Conservation (phyloP, 2,113 vertebrate genomes). For the Atractosteus spatula region DNA sequence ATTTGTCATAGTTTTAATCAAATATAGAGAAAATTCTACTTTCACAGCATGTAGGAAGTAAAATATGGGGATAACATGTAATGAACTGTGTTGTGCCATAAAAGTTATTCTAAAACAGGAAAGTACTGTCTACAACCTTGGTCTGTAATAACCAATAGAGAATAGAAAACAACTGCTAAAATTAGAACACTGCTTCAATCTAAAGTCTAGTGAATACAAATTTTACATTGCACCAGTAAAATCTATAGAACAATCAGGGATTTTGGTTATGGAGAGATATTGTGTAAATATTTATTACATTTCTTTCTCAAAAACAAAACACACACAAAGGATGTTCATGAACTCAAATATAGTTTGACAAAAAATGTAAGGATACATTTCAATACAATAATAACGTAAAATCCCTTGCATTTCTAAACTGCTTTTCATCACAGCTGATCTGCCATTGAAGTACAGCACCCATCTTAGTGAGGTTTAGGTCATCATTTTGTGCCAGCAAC, state of each 20-base stretch:
- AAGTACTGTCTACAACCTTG: no score
- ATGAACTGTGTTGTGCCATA: no score
- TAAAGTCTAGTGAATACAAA: not conserved
- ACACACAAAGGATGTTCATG: not conserved
- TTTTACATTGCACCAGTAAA: not conserved
- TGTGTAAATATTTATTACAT: not conserved
- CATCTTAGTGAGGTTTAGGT: not conserved
- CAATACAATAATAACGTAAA: no score
- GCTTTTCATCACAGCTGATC: no score
- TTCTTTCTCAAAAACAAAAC: not conserved
- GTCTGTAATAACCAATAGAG: no score
- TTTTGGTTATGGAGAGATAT: not conserved
- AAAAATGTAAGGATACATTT: not conserved
- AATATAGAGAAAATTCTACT: no score
- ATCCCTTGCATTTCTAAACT: no score
- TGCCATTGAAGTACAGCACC: no score
- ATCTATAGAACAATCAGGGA: not conserved
- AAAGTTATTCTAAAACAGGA: no score
- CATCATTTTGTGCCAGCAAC: not conserved
- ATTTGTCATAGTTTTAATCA: no score
- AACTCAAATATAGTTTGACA: constrained; percentile 2
- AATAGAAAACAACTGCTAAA: not conserved
- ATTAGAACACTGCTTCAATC: not conserved
- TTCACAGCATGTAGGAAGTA: no score
- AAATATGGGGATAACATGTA: no score